Percentiles rank a stretch among this genome's conserved stretches.
Evolutionary conservation across 2,113 vertebrate genomes (phyloP).

Genomic region (Antigone vipio): DNA sequence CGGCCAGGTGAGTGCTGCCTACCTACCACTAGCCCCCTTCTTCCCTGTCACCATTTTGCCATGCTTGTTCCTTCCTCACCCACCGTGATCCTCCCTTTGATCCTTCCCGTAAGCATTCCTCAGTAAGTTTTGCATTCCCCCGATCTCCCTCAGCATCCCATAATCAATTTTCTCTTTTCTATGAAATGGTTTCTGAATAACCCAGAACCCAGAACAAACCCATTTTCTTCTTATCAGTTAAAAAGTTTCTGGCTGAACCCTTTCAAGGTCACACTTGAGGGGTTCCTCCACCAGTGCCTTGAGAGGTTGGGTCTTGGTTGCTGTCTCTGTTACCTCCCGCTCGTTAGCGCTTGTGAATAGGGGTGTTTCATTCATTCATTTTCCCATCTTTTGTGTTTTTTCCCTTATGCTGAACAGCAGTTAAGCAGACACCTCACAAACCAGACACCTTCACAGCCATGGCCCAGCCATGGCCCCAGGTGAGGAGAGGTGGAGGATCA

Average conservation of each 20-base stretch:
- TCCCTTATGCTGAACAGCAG: not conserved
- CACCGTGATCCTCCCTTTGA: not conserved
- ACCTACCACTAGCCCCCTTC: not conserved
- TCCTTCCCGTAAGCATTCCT: not conserved
- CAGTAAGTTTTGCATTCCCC: not conserved
- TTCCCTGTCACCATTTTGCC: not conserved
- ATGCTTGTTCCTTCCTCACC: not conserved
- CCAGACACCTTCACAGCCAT: not conserved
- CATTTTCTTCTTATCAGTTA: not conserved
- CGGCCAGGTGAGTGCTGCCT: rapidly evolving
- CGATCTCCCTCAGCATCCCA: not conserved
- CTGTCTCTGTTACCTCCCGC: not conserved
- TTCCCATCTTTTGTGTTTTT: not conserved
- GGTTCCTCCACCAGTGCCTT: not conserved
- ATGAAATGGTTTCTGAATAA: not conserved
- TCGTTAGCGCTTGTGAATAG: not conserved
- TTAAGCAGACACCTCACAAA: not conserved
- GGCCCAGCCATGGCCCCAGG: not conserved
- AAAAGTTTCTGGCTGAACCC: not conserved
- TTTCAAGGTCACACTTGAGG: not conserved
- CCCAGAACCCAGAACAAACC: not conserved
- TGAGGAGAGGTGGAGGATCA: not conserved
- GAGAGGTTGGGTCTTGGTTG: not conserved
- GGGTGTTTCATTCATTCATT: not conserved
- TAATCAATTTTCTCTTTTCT: not conserved